Evolutionary conservation across 30 jellyfish, hydroid and myxozoan genomes (phyloP).

Genomic region (Pelagia noctiluca): DNA sequence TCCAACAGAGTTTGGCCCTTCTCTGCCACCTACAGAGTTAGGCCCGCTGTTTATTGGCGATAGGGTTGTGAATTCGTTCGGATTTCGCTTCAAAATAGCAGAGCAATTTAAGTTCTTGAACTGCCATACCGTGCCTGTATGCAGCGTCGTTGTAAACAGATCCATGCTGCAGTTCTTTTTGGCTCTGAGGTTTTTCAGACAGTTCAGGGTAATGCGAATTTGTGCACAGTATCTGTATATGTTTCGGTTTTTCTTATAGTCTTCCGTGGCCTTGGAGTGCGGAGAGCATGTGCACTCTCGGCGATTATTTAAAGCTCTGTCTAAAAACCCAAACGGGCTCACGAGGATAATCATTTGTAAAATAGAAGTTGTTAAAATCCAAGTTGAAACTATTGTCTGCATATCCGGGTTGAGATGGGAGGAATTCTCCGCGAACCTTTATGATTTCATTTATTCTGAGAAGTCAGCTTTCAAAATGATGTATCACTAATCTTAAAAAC

Average conservation of each 20-base stretch:
- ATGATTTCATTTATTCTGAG: conserved; percentile 40
- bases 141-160: conserved; percentile 21
- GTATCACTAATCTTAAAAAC: conserved; percentile 62
- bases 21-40: neutral
- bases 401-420: conserved; percentile 76
- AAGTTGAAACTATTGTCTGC: conserved; percentile 70
- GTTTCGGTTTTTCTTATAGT: conserved; percentile 25
- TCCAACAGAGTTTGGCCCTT: too few relatives aligned
- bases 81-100: conserved; percentile 37
- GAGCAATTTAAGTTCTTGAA: conserved; percentile 35
- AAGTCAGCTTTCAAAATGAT: conserved; percentile 49
- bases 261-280: conserved; percentile 45
- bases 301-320: conserved; percentile 19
- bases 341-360: conserved; percentile 61
- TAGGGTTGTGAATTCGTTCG: conserved; percentile 24
- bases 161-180: conserved; percentile 44
- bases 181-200: conserved; percentile 28
- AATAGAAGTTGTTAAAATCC: conserved; percentile 55
- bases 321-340: conserved; percentile 44
- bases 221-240: conserved; percentile 49
- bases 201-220: conserved; percentile 28
- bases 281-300: conserved; percentile 41
- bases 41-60: conserved; percentile 34
- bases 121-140: conserved; percentile 55
- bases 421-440: conserved; percentile 20